Conservation (phyloP, 2,113 vertebrate species). For the Phainopepla nitens region DNA sequence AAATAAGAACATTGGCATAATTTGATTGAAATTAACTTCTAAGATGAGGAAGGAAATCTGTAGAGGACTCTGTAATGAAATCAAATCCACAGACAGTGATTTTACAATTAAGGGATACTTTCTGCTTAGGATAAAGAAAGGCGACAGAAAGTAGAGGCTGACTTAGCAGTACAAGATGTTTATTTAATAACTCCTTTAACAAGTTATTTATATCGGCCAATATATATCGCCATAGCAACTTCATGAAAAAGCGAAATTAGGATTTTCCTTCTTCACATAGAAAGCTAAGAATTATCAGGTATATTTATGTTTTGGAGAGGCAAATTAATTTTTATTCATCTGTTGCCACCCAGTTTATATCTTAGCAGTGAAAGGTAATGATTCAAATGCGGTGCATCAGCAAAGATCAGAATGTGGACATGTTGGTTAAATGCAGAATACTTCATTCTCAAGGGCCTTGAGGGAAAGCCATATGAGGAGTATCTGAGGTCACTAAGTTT, state of each 20-base stretch:
- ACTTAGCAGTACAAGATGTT: not conserved
- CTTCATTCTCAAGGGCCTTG: not conserved
- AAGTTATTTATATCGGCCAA: not conserved
- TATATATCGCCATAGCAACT: not conserved
- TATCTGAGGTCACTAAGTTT: not conserved
- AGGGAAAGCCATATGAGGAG: accelerated
- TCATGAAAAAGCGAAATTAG: not conserved
- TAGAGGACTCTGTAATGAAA: not conserved
- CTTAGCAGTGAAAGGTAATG: not conserved
- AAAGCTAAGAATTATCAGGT: not conserved
- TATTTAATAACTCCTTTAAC: not conserved
- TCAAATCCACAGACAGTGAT: not conserved
- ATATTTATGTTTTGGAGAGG: not conserved
- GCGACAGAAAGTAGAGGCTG: not conserved
- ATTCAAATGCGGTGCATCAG: not conserved
- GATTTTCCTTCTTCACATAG: not conserved
- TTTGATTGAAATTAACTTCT: not conserved
- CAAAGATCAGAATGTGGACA: not conserved
- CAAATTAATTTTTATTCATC: not conserved
- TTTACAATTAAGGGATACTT: not conserved
- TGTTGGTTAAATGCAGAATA: not conserved
- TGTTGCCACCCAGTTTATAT: not conserved
- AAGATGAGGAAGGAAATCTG: not conserved
- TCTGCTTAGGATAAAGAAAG: not conserved
- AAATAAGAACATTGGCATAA: not conserved